phyloP scores from a whole-genome alignment of 2,797 vertebrate genomes.

The Crypturellus tataupa region DNA sequence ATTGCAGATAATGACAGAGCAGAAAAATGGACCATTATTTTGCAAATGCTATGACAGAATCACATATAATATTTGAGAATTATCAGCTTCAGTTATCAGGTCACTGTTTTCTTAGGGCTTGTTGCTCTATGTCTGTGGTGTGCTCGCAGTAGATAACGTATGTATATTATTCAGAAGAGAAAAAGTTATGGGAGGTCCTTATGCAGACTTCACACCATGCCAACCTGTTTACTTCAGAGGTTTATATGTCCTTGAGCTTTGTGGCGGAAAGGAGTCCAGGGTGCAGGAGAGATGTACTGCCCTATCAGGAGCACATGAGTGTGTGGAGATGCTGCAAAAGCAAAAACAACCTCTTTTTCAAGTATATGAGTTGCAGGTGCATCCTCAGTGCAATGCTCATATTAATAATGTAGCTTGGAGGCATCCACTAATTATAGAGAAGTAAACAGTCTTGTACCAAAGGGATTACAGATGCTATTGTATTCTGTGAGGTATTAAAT shows the following conservation, averaged over 20 bases:
- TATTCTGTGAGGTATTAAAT: background rate
- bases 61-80: background rate
- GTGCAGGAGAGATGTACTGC: background rate
- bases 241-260: background rate
- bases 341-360: background rate
- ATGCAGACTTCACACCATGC: background rate
- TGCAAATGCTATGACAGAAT: background rate
- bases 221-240: background rate
- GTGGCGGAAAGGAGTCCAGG: background rate
- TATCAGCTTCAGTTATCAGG: background rate
- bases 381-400: background rate
- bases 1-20: background rate
- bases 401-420: conserved; percentile 11
- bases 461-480: conserved; percentile 12
- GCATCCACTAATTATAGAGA: conserved; percentile 16
- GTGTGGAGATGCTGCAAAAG: background rate
- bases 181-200: background rate
- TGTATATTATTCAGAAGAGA: background rate
- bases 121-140: background rate
- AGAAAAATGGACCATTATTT: background rate
- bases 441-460: background rate
- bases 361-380: conserved; percentile 18
- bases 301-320: background rate
- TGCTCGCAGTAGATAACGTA: background rate
- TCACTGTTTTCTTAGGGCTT: background rate